A percentile compares a stretch with the other conserved stretches of the same genome.
These are phyloP conservation scores for Sclerodermus sp. DNA, from an alignment of 2,888 invertebrate genomes.

Conservation along the genomic window DNA sequence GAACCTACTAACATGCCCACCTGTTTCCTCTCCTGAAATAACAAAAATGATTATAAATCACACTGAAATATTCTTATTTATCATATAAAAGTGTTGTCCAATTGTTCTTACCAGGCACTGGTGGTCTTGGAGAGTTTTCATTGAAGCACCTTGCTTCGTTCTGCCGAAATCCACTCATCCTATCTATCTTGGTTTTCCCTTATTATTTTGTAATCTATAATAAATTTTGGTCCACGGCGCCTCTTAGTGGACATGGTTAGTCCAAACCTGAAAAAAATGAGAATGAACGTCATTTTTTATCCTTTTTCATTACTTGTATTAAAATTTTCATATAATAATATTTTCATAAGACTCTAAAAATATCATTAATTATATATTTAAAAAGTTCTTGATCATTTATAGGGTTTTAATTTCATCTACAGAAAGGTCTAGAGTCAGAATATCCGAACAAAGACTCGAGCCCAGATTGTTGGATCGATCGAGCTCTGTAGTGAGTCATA, in stretches of 20 bases:
- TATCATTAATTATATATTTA: too few species aligned
- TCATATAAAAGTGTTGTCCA: not conserved
- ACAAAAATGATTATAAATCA: not conserved
- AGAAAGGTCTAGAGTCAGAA: not conserved
- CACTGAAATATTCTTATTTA: not conserved
- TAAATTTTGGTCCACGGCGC: slow-evolving; percentile 53
- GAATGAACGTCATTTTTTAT: too few species aligned
- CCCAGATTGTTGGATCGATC: slow-evolving; percentile 43
- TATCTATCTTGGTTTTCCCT: slow-evolving; percentile 55
- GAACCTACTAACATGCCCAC: slow-evolving; percentile 47
- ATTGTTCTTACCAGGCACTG: slow-evolving; percentile 71
- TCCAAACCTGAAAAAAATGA: slow-evolving; percentile 51
- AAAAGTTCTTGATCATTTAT: not conserved
- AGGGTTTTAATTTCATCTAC: too few species aligned
- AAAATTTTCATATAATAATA: slow-evolving; percentile 7
- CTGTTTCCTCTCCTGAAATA: slow-evolving; percentile 53
- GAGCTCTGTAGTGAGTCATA: slow-evolving; percentile 47
- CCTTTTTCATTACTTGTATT: not conserved
- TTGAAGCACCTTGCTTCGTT: slow-evolving; percentile 56
- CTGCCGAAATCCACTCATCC: slow-evolving; percentile 55
- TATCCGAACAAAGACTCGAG: slow-evolving; percentile 28
- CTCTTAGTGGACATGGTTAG: slow-evolving; percentile 57
- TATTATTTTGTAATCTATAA: slow-evolving; percentile 52
- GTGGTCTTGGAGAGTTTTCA: slow-evolving; percentile 80
- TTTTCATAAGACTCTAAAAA: too few species aligned